phyloP scores from a whole-genome alignment of 2,888 invertebrate species.

The Drosophila colorata region DNA sequence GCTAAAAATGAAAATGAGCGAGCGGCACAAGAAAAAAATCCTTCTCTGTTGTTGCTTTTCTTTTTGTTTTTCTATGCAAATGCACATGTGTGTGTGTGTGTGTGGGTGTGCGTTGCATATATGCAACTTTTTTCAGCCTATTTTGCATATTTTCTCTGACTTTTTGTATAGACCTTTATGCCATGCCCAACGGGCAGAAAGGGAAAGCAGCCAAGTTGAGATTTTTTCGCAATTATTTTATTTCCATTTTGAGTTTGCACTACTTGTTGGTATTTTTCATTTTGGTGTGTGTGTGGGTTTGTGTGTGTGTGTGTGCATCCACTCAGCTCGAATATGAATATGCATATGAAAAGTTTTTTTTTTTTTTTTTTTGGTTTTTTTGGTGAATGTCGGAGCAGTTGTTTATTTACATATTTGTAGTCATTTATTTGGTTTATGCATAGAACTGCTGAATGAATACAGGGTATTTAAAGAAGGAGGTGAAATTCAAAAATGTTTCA shows the following conservation, averaged over 20 bases:
- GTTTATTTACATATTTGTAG: constrained; percentile 16
- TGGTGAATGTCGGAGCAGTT: constrained; percentile 16
- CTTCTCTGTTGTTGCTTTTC: constrained; percentile 9
- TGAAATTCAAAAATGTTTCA: too few relatives aligned
- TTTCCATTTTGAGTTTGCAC: constrained; percentile 43
- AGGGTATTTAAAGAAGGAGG: neutral
- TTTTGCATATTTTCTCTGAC: constrained; percentile 64
- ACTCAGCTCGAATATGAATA: constrained; percentile 40
- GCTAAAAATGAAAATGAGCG: constrained; percentile 60
- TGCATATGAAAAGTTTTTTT: constrained; percentile 36
- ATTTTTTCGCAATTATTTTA: constrained; percentile 60
- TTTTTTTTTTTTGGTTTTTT: constrained; percentile 10
- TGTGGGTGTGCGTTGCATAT: constrained; percentile 38
- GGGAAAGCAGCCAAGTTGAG: constrained; percentile 45
- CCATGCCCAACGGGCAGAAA: constrained; percentile 43
- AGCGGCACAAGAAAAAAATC: constrained; percentile 7
- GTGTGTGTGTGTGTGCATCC: constrained; percentile 23
- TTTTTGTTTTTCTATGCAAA: constrained; percentile 24
- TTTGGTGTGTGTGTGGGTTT: constrained; percentile 3
- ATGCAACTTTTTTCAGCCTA: constrained; percentile 68
- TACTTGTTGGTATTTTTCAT: constrained; percentile 21
- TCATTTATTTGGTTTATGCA: constrained; percentile 9
- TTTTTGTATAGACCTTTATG: constrained; percentile 34
- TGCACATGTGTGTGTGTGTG: constrained; percentile 31
- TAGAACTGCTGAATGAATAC: neutral